Conservation (phyloP, 2,113 vertebrate species). For the Neogale vison region DNA sequence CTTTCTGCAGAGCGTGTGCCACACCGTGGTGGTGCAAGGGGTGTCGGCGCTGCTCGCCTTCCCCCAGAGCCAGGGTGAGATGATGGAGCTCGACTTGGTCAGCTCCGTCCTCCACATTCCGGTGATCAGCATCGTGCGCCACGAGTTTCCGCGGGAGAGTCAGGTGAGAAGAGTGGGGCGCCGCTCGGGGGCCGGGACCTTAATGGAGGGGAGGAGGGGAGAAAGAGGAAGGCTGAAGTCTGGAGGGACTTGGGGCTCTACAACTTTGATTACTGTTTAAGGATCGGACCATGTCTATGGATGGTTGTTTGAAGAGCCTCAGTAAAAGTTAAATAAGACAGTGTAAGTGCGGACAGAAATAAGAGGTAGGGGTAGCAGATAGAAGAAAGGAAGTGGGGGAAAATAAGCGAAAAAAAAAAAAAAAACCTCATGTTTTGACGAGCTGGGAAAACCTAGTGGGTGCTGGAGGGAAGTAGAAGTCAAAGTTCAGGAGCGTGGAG, state of each 20-base stretch:
- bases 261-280: constrained; percentile 24
- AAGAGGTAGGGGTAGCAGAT: neutral
- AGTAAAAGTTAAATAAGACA: neutral
- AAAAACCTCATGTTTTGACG: neutral
- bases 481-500: neutral
- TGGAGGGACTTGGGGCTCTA: neutral
- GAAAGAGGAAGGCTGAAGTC: neutral
- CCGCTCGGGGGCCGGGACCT: neutral
- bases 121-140: constrained; percentile 93
- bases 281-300: neutral
- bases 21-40: constrained; percentile 97
- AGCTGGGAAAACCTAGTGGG: neutral
- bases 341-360: neutral
- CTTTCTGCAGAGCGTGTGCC: constrained; percentile 96
- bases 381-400: neutral
- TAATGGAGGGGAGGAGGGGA: no score
- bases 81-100: constrained; percentile 95
- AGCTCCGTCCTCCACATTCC: constrained; percentile 92
- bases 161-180: constrained; percentile 86
- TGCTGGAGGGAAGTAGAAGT: neutral
- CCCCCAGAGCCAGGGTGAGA: constrained; percentile 92
- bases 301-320: neutral
- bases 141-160: constrained; percentile 90
- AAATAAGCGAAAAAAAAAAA: neutral
- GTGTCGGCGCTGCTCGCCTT: constrained; percentile 96